phyloP scores from a whole-genome alignment of 2,113 vertebrate genomes.

The Poicephalus meyeri region DNA sequence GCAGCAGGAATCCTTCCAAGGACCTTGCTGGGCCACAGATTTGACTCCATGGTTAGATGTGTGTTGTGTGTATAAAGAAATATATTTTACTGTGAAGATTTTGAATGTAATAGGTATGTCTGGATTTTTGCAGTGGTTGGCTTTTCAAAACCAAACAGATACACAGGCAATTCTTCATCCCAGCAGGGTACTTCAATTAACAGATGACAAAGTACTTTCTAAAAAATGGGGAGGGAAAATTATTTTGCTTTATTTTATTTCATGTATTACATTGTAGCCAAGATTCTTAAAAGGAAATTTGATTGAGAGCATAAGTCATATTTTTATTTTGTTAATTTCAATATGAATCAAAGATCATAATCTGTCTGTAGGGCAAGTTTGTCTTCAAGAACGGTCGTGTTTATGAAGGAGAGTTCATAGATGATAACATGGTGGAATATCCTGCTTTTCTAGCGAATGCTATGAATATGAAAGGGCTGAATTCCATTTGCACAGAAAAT shows the following conservation, averaged over 20 bases:
- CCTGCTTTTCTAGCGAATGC: background rate
- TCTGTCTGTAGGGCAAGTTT: conserved; percentile 77
- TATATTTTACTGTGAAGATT: background rate
- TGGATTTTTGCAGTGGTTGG: background rate
- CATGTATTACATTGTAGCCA: background rate
- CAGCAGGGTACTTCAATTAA: background rate
- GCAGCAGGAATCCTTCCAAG: background rate
- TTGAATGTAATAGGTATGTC: background rate
- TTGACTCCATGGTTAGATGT: background rate
- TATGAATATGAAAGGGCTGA: background rate
- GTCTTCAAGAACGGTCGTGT: conserved; percentile 75
- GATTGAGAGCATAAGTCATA: background rate
- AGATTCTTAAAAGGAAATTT: background rate
- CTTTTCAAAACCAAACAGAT: background rate
- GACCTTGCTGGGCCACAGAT: background rate
- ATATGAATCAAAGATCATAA: background rate
- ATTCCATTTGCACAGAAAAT: background rate
- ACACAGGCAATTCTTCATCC: background rate
- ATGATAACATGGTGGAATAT: conserved; percentile 70
- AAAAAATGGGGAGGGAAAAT: background rate
- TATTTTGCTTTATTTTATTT: background rate
- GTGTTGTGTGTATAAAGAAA: background rate
- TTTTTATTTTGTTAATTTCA: background rate
- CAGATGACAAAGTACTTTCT: background rate
- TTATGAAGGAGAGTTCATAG: conserved; percentile 78